Evolutionary conservation across 2,797 vertebrate genomes (phyloP), one percentile per base, ranked within the genome.

Genomic region (Peromyscus eremicus): DNA sequence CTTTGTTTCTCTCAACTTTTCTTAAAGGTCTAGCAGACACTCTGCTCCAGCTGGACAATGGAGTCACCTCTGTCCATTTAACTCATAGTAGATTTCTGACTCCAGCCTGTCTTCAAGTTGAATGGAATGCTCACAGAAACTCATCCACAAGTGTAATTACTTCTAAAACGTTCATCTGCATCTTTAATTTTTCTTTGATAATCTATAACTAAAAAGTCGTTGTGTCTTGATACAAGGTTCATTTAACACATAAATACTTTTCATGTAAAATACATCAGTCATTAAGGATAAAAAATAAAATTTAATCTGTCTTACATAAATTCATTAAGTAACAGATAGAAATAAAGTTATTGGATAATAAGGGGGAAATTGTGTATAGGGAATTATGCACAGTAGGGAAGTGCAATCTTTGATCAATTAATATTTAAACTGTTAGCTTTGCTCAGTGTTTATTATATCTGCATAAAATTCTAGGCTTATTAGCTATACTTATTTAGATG

Each of bases 321-420:
- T 55, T 32, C 34, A 19, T 60, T n/a, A 84, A 68, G 16, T 6
- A 19, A 52, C 75, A 5, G 17, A 2, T 32, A 83, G 91, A 82
- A 89, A 76, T 64, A 91, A 94, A 40, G 16, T 86, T 34, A 37
- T 52, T 40, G 13, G 66, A 73, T n/a, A 68, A 60, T 43, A 85
- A 64, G 71, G 14, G 10, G 37, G 6, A 73, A 16, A 73, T 82
- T 7, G 11, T 29, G 84, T 46, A 57, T 85, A 83, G 87, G 40
- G 25, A 83, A 77, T 89, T 60, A 27, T n/a, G 21, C 60, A 92
- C 19, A 82, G 8, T 81, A 40, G n/a, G 79, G n/a, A 95, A 91
- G 6, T 83, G 0, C 10, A 40, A 29, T 55, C 2, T 90, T 60
- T 43, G 5, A 71, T 71, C 10, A 94, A 6, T 89, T 93, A 89